phyloP scores from a whole-genome alignment of 2,797 vertebrate species.

The Sandelia bainsii region DNA sequence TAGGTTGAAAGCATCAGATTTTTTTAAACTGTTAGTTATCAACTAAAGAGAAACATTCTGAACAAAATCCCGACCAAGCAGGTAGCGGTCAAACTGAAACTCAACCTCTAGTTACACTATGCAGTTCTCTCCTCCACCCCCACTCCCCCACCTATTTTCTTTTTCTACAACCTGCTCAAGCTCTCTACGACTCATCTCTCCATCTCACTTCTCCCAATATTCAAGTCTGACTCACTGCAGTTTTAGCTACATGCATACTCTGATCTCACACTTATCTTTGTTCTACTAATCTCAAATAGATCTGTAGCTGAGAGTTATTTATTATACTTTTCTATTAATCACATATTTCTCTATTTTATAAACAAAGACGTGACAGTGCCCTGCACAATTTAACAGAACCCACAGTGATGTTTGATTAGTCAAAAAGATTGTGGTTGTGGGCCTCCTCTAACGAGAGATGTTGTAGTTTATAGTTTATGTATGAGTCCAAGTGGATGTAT shows the following conservation, averaged over 20 bases:
- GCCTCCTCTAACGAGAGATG: too few relatives aligned
- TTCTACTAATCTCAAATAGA: not conserved
- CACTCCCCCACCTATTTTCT: slow-evolving; percentile 44
- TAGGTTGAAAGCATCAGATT: slow-evolving; percentile 16
- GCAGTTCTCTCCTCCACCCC: slow-evolving; percentile 41
- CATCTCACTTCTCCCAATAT: slow-evolving; percentile 48
- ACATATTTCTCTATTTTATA: not conserved
- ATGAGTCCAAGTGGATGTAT: too few relatives aligned
- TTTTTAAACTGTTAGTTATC: slow-evolving; percentile 26
- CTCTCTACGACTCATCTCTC: slow-evolving; percentile 40
- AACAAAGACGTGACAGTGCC: not conserved
- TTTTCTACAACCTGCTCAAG: slow-evolving; percentile 32
- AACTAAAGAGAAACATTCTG: slow-evolving; percentile 18
- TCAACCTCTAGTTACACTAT: slow-evolving; percentile 18
- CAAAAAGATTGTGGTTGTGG: too few relatives aligned
- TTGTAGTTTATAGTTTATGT: too few relatives aligned
- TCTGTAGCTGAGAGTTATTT: not conserved
- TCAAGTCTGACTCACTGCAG: slow-evolving; percentile 54
- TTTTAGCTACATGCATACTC: slow-evolving; percentile 15
- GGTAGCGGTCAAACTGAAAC: slow-evolving; percentile 8
- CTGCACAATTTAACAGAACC: not conserved
- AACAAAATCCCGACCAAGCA: slow-evolving; percentile 26
- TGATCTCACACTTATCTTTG: slow-evolving; percentile 14
- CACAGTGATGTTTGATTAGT: not conserved
- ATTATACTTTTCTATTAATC: not conserved